Evolutionary conservation across 2,113 vertebrate genomes (phyloP), one percentile per base, ranked within the genome.

Genomic region (Axis porcinus): DNA sequence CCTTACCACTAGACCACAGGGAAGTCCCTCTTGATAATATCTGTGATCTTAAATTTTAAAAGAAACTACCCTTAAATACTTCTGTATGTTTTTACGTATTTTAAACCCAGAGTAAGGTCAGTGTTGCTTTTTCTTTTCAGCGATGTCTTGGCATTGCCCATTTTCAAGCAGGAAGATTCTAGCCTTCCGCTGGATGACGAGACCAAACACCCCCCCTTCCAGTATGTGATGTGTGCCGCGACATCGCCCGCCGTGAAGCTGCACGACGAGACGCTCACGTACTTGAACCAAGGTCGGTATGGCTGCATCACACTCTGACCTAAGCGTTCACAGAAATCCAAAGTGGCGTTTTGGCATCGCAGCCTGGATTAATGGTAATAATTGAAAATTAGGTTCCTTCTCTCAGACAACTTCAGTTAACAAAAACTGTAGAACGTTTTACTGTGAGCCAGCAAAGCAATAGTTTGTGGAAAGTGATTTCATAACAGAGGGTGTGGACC

Each of bases 161-260:
- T 99, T 98, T 99, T 99, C 98, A 99, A 99, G 97, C 99, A 99
- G 98, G 99, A 99, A 98, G 99, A 99, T 97, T 98, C 99, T 93
- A 99, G 97, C 98, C 99, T 99, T 97, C 99, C 99, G 23, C 94
- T 99, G 97, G 99, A 99, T 76, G 98, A 98, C 76, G 99, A 99
- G 96, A 98, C 99, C 50, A 99, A 99, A 82, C 98, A 99, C 95
- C 99, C 99, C 13, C 99, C 99, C 79, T 99, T 99, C 96, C 99
- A 99, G 92, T 99, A 99, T 5, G 98, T 99, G 89, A 99, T 99
- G 99, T 99, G 99, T 91, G 98, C 99, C 70, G 99, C 99, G 25
- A 99, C 99, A 1, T 99, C 99, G 3, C 99, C 99, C 28, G 99
- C 99, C 81, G 98, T 99, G 11, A 99, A 99, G 91, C 94, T 99